Percentiles rank a stretch among this genome's conserved stretches.
phyloP scores from a whole-genome alignment of 2,888 invertebrate genomes.

The Neocrepidodera transversa region DNA sequence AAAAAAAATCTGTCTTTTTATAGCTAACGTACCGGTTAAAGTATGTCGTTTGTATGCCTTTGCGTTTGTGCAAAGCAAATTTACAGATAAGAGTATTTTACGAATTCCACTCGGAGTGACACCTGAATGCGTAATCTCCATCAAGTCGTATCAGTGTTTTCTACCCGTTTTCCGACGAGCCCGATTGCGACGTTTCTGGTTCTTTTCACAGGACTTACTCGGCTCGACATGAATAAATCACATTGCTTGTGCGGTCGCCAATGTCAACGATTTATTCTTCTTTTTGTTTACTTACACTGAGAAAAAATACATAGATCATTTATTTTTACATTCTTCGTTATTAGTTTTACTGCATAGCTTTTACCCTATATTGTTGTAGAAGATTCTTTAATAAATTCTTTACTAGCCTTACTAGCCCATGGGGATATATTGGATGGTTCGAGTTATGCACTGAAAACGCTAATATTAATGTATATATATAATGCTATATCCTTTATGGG shows the following conservation, averaged over 20 bases:
- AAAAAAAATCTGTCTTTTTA: conserved; percentile 24
- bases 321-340: too few species aligned
- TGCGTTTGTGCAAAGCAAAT: conserved; percentile 27
- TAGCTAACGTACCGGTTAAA: conserved; percentile 20
- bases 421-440: too few species aligned
- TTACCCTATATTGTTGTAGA: too few species aligned
- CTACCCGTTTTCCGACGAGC: conserved; percentile 27
- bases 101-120: conserved; percentile 36
- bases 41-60: conserved; percentile 33
- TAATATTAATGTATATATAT: too few species aligned
- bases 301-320: too few species aligned
- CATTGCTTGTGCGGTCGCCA: conserved; percentile 29
- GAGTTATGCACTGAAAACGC: too few species aligned
- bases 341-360: too few species aligned
- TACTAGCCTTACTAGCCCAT: too few species aligned
- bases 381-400: too few species aligned
- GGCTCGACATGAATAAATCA: conserved; percentile 33
- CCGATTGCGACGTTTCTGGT: conserved; percentile 32
- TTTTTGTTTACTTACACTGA: conserved; percentile 25
- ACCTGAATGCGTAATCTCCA: conserved; percentile 44
- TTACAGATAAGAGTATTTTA: conserved; percentile 32
- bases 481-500: too few species aligned
- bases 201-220: conserved; percentile 38
- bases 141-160: conserved; percentile 36
- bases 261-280: conserved; percentile 26